Evolutionary conservation across 2,113 vertebrate species (phyloP).

Genomic region (human (Homo sapiens)): DNA sequence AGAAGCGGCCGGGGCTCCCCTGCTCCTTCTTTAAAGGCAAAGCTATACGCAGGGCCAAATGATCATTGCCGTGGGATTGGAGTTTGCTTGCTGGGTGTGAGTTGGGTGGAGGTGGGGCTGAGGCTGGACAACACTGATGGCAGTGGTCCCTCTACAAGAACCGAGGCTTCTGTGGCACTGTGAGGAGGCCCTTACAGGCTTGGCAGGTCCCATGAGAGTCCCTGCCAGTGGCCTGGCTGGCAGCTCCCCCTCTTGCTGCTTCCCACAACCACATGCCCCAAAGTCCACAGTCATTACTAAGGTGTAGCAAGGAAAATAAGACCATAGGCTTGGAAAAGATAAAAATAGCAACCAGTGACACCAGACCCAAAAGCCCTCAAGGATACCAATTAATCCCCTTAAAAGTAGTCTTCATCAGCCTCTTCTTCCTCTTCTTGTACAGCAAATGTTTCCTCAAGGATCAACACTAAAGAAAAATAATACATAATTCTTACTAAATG

Average conservation of each 20-base stretch:
- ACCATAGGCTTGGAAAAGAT: not conserved
- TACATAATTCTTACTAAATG: not conserved
- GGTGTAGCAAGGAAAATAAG: not conserved
- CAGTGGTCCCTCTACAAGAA: no score
- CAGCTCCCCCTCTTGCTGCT: not conserved
- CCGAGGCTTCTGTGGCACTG: no score
- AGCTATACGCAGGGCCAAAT: rapidly evolving
- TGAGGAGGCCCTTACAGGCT: no score
- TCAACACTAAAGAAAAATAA: not conserved
- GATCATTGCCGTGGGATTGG: not conserved
- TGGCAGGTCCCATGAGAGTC: no score
- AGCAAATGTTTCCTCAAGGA: not conserved
- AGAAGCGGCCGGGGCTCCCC: no score
- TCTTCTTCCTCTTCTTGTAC: not conserved
- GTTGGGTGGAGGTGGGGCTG: no score
- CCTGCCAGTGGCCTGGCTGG: not conserved
- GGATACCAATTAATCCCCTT: not conserved
- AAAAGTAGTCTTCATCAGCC: not conserved
- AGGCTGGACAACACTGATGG: no score
- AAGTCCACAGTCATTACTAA: not conserved
- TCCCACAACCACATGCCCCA: not conserved
- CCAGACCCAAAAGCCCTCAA: not conserved
- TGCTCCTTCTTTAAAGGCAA: not conserved
- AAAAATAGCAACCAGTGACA: not conserved
- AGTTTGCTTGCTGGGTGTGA: no score